A percentile compares a stretch with the other conserved stretches of the same genome.
These are phyloP conservation scores for Pipa parva DNA, from an alignment of 2,113 vertebrate species.

Conservation along the genomic window DNA sequence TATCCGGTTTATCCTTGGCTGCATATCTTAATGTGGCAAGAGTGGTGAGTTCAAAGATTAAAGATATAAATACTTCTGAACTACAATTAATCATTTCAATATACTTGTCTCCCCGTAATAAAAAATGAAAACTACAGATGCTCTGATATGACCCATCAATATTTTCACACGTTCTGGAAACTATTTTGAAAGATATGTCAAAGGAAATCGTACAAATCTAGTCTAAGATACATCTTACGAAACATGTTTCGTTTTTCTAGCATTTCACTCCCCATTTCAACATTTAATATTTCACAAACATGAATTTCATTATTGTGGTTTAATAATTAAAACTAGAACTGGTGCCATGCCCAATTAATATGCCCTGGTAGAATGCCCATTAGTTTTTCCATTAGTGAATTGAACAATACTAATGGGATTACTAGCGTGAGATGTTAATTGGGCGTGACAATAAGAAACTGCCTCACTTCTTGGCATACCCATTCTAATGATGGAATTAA, in stretches of 20 bases:
- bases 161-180: too few relatives aligned
- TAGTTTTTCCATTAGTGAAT: constrained; percentile 98
- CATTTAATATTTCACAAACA: constrained; percentile 85
- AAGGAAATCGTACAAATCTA: background rate
- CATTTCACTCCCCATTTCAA: constrained; percentile 65
- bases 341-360: constrained; percentile 98
- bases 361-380: constrained; percentile 96
- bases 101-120: background rate
- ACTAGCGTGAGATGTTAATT: constrained; percentile 98
- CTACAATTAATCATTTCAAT: too few relatives aligned
- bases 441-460: constrained; percentile 97
- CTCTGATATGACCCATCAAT: background rate
- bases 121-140: background rate
- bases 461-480: constrained; percentile 89
- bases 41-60: too few relatives aligned
- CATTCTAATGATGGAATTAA: constrained; percentile 90
- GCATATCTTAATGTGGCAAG: too few relatives aligned
- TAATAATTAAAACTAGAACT: constrained; percentile 98
- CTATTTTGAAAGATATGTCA: background rate
- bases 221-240: constrained; percentile 40
- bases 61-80: too few relatives aligned
- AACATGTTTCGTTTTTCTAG: too few relatives aligned
- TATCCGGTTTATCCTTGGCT: too few relatives aligned
- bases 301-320: constrained; percentile 90
- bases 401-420: constrained; percentile 99